phyloP scores from a whole-genome alignment of 2,797 vertebrate species.

The Lepilemur septentrionalis region DNA sequence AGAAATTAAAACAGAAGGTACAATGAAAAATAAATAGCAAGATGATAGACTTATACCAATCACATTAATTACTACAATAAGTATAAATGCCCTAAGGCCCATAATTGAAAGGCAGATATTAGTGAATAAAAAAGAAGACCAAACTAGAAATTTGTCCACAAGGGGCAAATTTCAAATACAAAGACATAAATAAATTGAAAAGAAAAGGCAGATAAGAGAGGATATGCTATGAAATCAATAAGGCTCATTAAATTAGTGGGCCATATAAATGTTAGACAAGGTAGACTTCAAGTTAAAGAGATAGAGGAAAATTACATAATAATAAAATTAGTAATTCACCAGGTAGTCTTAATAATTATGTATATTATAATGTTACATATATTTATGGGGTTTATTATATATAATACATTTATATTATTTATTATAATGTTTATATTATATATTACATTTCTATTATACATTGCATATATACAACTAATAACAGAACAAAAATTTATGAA shows the following conservation, averaged over 20 bases:
- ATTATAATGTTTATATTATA: too few relatives aligned
- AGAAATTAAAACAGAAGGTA: background rate
- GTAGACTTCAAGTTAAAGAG: background rate
- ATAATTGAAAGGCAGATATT: background rate
- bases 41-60: background rate
- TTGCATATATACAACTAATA: background rate
- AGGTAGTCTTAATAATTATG: background rate
- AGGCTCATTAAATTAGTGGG: background rate
- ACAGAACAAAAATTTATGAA: background rate
- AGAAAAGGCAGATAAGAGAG: background rate
- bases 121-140: background rate
- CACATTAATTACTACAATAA: background rate
- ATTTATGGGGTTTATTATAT: background rate
- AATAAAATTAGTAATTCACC: background rate
- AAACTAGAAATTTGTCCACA: background rate
- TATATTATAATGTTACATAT: background rate
- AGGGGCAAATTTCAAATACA: background rate
- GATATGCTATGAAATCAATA: background rate
- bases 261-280: background rate
- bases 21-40: background rate
- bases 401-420: background rate
- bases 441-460: background rate
- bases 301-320: background rate
- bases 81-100: background rate
- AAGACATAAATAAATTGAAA: background rate